A percentile compares a stretch with the other conserved stretches of the same genome.
phyloP scores from a whole-genome alignment of 2,797 vertebrate species.

The Rhodeus uyekii region DNA sequence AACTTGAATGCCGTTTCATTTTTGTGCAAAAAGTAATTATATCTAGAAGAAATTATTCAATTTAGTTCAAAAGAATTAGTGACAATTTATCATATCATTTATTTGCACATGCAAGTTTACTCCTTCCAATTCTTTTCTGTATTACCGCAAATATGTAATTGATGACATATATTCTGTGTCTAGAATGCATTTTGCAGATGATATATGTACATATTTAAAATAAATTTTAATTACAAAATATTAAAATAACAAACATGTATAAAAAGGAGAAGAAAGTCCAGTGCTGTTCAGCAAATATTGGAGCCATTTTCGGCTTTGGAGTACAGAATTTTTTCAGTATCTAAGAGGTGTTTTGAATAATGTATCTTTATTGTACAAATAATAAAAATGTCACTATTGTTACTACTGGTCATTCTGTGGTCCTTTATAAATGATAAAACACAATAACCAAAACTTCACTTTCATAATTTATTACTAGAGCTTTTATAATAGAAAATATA shows the following conservation, averaged over 20 bases:
- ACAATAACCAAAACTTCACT: neutral
- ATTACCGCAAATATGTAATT: constrained; percentile 83
- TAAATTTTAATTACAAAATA: constrained; percentile 82
- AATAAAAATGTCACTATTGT: constrained; percentile 98
- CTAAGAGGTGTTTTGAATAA: constrained; percentile 99
- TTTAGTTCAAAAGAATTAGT: constrained; percentile 86
- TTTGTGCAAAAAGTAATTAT: constrained; percentile 89
- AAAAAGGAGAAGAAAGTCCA: constrained; percentile 78
- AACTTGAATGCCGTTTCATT: constrained; percentile 96
- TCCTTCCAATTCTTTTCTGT: constrained; percentile 84
- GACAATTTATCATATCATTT: constrained; percentile 79
- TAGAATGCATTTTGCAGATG: constrained; percentile 92
- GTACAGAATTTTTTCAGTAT: constrained; percentile 99
- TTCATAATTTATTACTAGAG: neutral
- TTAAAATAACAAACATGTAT: constrained; percentile 68
- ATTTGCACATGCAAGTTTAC: constrained; percentile 91
- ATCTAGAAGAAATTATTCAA: constrained; percentile 75
- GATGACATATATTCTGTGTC: constrained; percentile 86
- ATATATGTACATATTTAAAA: constrained; percentile 93
- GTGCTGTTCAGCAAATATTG: constrained; percentile 91
- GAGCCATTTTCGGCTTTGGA: constrained; percentile 99
- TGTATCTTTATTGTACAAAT: constrained; percentile 92
- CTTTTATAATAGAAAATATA: neutral
- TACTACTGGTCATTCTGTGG: constrained; percentile 72
- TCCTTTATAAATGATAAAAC: constrained; percentile 44